These are phyloP conservation scores for Agraylea sexmaculata DNA, from an alignment of 1,140 invertebrate genomes.

Conservation along the genomic window DNA sequence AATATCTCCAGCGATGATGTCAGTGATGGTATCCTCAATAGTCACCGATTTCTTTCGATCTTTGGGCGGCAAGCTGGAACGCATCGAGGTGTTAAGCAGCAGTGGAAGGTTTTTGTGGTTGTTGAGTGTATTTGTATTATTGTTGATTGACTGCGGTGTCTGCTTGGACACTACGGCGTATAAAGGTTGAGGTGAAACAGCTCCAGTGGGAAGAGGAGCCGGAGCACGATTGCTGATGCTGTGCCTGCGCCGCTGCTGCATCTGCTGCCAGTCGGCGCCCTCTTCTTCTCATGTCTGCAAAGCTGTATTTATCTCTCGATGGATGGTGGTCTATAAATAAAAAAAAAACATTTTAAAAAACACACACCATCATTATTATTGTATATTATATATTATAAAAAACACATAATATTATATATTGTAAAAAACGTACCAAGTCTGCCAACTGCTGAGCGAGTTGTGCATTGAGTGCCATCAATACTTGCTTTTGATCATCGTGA, in stretches of 20 bases:
- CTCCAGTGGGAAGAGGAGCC: no score
- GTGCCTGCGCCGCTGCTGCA: slow-evolving; percentile 13
- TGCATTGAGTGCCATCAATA: slow-evolving; percentile 72
- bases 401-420: background rate
- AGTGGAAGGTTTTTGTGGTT: slow-evolving; percentile 19
- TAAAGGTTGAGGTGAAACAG: slow-evolving; percentile 9
- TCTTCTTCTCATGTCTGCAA: slow-evolving; percentile 57
- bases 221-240: slow-evolving; percentile 6
- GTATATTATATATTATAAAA: background rate
- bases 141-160: slow-evolving; percentile 18
- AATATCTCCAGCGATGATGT: background rate
- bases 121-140: slow-evolving; percentile 13
- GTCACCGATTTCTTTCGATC: slow-evolving; percentile 18
- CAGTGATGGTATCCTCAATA: slow-evolving; percentile 5
- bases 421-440: slow-evolving; percentile 55
- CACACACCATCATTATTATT: background rate
- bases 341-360: slow-evolving; percentile 7
- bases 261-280: slow-evolving; percentile 12
- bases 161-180: slow-evolving; percentile 2
- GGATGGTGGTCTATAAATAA: slow-evolving; percentile 47
- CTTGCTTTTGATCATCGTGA: slow-evolving; percentile 73
- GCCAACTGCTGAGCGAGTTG: slow-evolving; percentile 74
- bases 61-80: slow-evolving; percentile 8
- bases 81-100: slow-evolving; percentile 19
- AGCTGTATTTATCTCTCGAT: slow-evolving; percentile 70